Conservation (phyloP, 2,797 vertebrate genomes). For the Gambelia wislizenii region DNA sequence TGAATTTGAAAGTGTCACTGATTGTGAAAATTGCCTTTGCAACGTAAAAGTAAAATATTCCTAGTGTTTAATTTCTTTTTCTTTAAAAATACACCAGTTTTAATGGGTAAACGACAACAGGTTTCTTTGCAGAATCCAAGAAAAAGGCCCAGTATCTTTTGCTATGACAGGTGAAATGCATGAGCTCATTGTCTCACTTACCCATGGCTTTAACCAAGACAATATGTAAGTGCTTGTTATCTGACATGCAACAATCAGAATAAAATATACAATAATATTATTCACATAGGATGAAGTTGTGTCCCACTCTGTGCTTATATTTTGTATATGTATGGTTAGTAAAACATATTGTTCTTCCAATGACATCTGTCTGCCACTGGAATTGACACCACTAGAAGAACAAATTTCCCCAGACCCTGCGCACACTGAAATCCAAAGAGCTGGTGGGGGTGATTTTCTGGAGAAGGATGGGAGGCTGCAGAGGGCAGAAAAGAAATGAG, state of each 20-base stretch:
- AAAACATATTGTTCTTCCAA: background rate
- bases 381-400: background rate
- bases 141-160: background rate
- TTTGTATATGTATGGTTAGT: constrained; percentile 4
- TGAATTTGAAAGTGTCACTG: background rate
- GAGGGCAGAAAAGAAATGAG: background rate
- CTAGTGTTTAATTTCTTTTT: background rate
- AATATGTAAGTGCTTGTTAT: background rate
- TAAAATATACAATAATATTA: background rate
- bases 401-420: background rate
- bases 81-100: background rate
- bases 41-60: background rate
- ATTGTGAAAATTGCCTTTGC: background rate
- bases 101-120: background rate
- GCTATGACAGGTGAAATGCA: no score
- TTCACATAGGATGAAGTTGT: background rate
- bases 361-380: background rate
- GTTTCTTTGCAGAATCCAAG: background rate
- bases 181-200: background rate
- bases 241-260: background rate
- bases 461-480: background rate
- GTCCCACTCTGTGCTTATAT: background rate
- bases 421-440: background rate
- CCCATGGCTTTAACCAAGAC: background rate
- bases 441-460: background rate